Base-by-base conservation (phyloP, 2,113 vertebrate species). In the Phalacrocorax carbo region DNA sequence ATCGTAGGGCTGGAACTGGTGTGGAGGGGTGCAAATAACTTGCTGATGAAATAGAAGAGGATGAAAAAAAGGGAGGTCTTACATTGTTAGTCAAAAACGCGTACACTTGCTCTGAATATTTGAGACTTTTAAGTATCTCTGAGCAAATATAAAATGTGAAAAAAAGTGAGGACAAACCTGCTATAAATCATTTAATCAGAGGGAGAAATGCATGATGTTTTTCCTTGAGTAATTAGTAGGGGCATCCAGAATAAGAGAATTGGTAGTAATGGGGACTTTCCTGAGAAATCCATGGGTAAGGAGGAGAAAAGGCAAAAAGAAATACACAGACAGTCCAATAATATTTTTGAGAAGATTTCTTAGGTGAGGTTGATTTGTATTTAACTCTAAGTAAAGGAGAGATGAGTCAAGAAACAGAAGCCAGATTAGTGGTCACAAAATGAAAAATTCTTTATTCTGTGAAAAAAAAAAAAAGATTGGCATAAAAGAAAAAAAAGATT, bases 231-330 rank as follows among this genome's bases (percentile, higher is more conserved):
- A 93, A 54, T 38, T 29, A 40, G 26, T 23, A 84, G 38, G 48
- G 20, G 9, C 15, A 90, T 61, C 9, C n/a, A 62, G 18, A 85
- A 84, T 34, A 70, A 52, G 75, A 34, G 18, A 66, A 27, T 29
- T 75, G 3, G n/a, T 10, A 61, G 5, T 51, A 46, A 32, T 9
- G 10, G 12, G 15, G 10, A 46, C 21, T 58, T 82, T n/a, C 46
- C 13, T 7, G 2, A 70, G 7, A 96, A 78, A 72, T 40, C 5
- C 32, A 54, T 1, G 3, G 26, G 2, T 0, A 1, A 80, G 30
- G 4, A 62, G 4, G 7, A 82, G 38, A 51, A 49, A 23, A 42
- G 5, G 8, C 2, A 27, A 51, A 77, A n/a, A 58, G 19, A 6
- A 80, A 60, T 22, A 81, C 5, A 68, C 2, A 58, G 21, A 40